These are phyloP conservation scores for Enteromius afrohamiltoni DNA, from an alignment of 2,797 vertebrate species.

Conservation along the genomic window DNA sequence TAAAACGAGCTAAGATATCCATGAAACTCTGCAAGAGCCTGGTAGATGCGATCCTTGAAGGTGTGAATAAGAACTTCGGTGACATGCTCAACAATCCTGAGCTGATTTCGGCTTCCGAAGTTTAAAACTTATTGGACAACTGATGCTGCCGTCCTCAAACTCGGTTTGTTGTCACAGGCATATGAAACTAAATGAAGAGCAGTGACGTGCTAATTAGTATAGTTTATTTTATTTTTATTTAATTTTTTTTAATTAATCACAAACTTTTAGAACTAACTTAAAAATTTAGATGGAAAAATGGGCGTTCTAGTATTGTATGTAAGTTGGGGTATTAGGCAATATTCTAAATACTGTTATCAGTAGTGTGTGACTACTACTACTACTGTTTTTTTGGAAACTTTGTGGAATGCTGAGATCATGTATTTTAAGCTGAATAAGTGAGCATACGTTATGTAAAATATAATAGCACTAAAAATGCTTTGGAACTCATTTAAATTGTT, in stretches of 20 bases:
- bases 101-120: neutral
- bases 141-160: neutral
- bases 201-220: neutral
- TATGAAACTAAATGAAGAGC: neutral
- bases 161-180: neutral
- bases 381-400: neutral
- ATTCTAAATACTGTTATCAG: neutral
- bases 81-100: conserved; percentile 4
- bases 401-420: neutral
- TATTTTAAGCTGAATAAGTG: no score
- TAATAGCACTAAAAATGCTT: neutral
- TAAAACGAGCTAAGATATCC: neutral
- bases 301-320: neutral
- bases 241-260: neutral
- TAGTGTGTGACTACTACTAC: neutral
- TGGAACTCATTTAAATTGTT: conserved; percentile 1
- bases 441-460: no score
- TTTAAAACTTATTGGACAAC: conserved; percentile 11
- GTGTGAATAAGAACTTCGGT: neutral
- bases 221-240: neutral
- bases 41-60: neutral
- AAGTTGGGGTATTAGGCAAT: neutral
- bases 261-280: neutral
- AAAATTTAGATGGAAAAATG: neutral
- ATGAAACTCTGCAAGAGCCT: conserved; percentile 27